Conservation (phyloP, 2,888 invertebrate species). For the Cosmopolites sordidus region DNA sequence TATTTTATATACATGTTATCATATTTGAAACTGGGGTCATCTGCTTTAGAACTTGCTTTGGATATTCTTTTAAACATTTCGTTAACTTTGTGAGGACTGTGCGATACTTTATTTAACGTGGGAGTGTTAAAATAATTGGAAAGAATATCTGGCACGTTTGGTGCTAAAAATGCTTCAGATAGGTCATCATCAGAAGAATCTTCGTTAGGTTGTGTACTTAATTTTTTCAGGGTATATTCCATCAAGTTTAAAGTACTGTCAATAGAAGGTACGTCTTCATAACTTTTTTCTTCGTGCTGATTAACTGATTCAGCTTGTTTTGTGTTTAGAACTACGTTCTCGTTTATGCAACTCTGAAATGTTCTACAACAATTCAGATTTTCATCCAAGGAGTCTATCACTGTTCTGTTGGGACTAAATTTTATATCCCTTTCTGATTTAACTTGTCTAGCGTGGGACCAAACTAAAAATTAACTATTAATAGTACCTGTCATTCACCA, state of each 20-base stretch:
- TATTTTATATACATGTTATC: conserved; percentile 1
- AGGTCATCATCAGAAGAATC: neutral
- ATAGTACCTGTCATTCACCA: too few relatives aligned
- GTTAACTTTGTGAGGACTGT: conserved; percentile 28
- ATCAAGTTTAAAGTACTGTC: conserved; percentile 19
- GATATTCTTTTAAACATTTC: conserved; percentile 31
- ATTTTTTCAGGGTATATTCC: conserved; percentile 23
- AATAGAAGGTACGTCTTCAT: conserved; percentile 14
- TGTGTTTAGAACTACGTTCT: conserved; percentile 6
- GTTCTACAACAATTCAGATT: conserved; percentile 18
- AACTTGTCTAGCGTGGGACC: neutral
- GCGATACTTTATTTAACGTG: conserved; percentile 11
- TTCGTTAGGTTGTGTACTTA: conserved; percentile 7
- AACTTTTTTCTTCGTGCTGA: conserved; percentile 10
- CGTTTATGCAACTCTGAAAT: conserved; percentile 10
- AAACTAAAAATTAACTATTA: too few relatives aligned
- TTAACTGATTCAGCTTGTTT: neutral
- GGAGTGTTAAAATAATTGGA: conserved; percentile 1
- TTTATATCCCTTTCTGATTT: conserved; percentile 13
- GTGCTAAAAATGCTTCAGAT: conserved; percentile 2
- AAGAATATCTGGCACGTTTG: neutral
- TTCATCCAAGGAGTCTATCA: conserved; percentile 15
- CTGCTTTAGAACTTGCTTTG: conserved; percentile 7
- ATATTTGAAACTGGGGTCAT: neutral
- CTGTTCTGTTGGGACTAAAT: neutral